Evolutionary conservation across 2,113 vertebrate species (phyloP), one percentile per base, ranked within the genome.

Genomic region (Leptosomus discolor): DNA sequence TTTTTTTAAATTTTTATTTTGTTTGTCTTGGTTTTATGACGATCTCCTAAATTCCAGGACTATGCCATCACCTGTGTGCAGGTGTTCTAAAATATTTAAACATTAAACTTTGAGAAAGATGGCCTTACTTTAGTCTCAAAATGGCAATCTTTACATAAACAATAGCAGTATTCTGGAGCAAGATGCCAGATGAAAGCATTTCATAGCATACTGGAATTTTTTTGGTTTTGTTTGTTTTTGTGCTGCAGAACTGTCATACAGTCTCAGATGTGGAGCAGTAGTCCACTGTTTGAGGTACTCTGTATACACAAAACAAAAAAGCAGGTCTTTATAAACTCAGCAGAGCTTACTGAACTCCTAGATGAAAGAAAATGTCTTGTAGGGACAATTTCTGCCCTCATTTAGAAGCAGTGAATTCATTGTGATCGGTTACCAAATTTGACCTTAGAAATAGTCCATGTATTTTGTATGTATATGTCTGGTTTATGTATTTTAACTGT

Each of bases 401-500:
- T 79, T 79, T 94, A 94, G 45, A 79, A 94, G 70, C 51, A 85
- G 56, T 69, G 81, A 90, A 76, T 94, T 93, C 83, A 50, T 75
- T 94, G 95, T 85, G 79, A 91, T 84, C 6, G 1, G 46, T 97
- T 92, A 91, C 84, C 69, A 95, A 95, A 91, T 94, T 94, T 95
- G 86, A 65, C 60, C 61, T 90, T 71, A 89, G 68, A 91, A 57
- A n/a, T 3, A 82, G 57, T 24, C 60, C 43, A 22, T 48, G 43
- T 74, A 84, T 92, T 96, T 96, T 94, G 46, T 78, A 87, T 92
- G 26, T 51, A 9, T 82, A 78, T 78, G 69, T 90, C 94, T 96
- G 80, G 73, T 81, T 96, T 96, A 92, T 96, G 84, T 96, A 93
- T 88, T 96, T 90, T 84, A 90, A 18, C 77, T 51, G 45, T 85